A percentile compares a stretch with the other conserved stretches of the same genome.
phyloP scores from a whole-genome alignment of 2,797 vertebrate species.

The Carduelis carduelis region DNA sequence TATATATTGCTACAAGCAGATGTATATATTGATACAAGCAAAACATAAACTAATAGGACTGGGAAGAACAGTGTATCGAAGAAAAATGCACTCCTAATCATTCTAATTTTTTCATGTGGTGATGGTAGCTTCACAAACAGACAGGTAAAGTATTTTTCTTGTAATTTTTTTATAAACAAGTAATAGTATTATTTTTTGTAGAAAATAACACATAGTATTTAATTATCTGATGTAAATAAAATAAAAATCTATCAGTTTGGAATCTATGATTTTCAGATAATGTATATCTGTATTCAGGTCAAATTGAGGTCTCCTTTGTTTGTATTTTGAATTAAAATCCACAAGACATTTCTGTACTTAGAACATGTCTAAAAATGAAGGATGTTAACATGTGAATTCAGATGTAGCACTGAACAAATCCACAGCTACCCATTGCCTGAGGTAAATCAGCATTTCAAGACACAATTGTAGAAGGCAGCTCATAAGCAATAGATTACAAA shows the following conservation, averaged over 20 bases:
- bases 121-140: neutral
- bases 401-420: neutral
- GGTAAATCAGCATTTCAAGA: neutral
- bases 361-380: neutral
- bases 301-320: neutral
- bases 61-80: neutral
- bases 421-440: neutral
- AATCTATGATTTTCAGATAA: neutral
- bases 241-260: neutral
- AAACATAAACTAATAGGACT: neutral
- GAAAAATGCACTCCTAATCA: neutral
- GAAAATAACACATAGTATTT: neutral
- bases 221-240: neutral
- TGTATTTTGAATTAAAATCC: neutral
- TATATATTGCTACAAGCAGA: neutral
- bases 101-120: constrained; percentile 36
- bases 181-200: neutral
- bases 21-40: neutral
- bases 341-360: neutral
- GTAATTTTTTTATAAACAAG: neutral
- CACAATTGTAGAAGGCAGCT: neutral
- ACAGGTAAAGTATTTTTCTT: neutral
- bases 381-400: neutral
- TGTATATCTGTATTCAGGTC: neutral
- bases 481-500: neutral